These are phyloP conservation scores for Drosophila miranda DNA, from an alignment of 1,140 invertebrate species.

Conservation along the genomic window DNA sequence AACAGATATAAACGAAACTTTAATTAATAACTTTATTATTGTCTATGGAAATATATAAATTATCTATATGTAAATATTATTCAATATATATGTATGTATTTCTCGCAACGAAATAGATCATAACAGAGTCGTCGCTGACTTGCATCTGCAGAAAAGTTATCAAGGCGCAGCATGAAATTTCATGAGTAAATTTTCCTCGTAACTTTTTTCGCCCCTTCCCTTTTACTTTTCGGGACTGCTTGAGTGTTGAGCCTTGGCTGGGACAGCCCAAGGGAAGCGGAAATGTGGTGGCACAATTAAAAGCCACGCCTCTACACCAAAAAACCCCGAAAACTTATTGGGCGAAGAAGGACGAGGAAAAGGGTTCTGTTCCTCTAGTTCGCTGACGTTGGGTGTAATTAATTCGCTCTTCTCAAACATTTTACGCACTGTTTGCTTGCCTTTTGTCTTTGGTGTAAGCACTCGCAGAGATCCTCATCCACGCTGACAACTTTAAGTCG, in stretches of 20 bases:
- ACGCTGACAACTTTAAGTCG: conserved; percentile 70
- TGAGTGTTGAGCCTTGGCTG: conserved; percentile 10
- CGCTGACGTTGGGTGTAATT: conserved; percentile 70
- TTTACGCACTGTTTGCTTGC: conserved; percentile 77
- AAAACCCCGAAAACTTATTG: neutral
- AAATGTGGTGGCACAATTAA: conserved; percentile 50
- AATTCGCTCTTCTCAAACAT: conserved; percentile 77
- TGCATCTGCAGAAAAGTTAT: conserved; percentile 45
- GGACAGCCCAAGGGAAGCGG: conserved; percentile 37
- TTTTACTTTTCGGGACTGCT: conserved; percentile 3
- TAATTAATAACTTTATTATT: too few relatives aligned
- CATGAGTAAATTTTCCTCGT: conserved; percentile 59
- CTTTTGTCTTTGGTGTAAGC: conserved; percentile 73
- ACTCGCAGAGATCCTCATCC: conserved; percentile 59
- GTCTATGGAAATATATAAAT: too few relatives aligned
- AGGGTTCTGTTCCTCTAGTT: conserved; percentile 24
- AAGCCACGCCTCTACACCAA: conserved; percentile 28
- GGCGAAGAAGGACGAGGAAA: neutral
- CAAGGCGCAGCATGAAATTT: conserved; percentile 41
- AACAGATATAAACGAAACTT: too few relatives aligned
- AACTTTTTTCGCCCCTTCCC: conserved; percentile 34
- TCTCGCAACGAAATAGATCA: conserved; percentile 13
- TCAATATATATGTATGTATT: conserved; percentile 2
- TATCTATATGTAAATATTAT: too few relatives aligned
- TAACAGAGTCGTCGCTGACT: conserved; percentile 19